These are phyloP conservation scores for Daboia siamensis DNA, from an alignment of 2,113 vertebrate genomes.

Conservation along the genomic window DNA sequence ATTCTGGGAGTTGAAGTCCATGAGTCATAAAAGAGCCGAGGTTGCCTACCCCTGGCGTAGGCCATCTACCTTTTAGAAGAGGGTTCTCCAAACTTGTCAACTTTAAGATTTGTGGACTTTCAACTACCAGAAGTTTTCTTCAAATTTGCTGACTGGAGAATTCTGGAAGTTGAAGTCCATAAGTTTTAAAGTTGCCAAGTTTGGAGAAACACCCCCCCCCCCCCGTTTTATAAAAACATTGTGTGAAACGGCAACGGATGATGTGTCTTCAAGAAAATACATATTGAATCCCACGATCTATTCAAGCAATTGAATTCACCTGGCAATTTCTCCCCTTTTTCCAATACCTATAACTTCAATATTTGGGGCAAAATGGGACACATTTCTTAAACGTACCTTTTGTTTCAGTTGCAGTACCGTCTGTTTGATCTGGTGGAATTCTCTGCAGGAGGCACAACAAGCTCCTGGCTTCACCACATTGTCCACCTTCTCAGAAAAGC, in stretches of 20 bases:
- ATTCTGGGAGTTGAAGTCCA: too few species aligned
- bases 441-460: slow-evolving; percentile 91
- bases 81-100: neutral
- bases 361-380: neutral
- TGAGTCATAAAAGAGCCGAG: too few species aligned
- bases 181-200: too few species aligned
- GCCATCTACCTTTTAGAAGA: neutral
- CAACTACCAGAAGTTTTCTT: too few species aligned
- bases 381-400: slow-evolving; percentile 73
- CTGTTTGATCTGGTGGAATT: slow-evolving; percentile 92
- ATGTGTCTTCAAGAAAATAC: neutral
- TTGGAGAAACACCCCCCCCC: too few species aligned
- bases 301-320: neutral
- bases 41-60: too few species aligned
- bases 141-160: neutral
- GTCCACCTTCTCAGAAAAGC: slow-evolving; percentile 83
- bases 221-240: too few species aligned
- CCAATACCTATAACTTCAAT: neutral
- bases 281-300: neutral
- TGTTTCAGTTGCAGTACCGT: slow-evolving; percentile 92
- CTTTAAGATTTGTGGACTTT: neutral
- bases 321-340: neutral
- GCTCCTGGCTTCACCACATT: slow-evolving; percentile 75
- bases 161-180: too few species aligned
- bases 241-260: neutral